Percentiles rank a stretch among this genome's conserved stretches.
These are phyloP conservation scores for Bovichtus diacanthus DNA, from an alignment of 2,797 vertebrate species.

Conservation along the genomic window DNA sequence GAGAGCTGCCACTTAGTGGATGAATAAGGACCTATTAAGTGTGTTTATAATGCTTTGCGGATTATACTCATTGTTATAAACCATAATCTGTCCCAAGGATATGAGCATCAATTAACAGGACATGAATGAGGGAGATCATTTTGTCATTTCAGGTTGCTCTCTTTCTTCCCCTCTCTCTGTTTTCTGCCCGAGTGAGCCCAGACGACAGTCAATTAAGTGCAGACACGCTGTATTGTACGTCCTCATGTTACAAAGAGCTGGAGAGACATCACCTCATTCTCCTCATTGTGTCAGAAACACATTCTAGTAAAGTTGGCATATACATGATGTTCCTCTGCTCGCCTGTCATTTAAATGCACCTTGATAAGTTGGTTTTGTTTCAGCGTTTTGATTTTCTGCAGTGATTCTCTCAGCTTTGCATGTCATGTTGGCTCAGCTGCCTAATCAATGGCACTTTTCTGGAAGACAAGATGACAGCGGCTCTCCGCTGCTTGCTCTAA, in stretches of 20 bases:
- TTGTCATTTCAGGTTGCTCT: conserved; percentile 36
- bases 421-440: conserved; percentile 28
- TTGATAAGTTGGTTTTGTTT: conserved; percentile 10
- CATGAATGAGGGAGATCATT: conserved; percentile 51
- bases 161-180: conserved; percentile 1
- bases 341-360: conserved; percentile 51
- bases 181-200: conserved; percentile 46
- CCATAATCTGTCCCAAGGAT: conserved; percentile 55
- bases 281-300: conserved; percentile 44
- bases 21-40: conserved; percentile 60
- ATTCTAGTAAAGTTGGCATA: conserved; percentile 40
- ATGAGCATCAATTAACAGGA: conserved; percentile 57
- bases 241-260: conserved; percentile 32
- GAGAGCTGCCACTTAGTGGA: conserved; percentile 54
- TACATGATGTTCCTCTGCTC: conserved; percentile 34
- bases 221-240: conserved; percentile 25
- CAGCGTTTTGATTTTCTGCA: conserved; percentile 13
- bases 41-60: conserved; percentile 63
- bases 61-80: conserved; percentile 58
- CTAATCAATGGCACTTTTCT: conserved; percentile 21
- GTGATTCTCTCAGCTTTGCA: neutral
- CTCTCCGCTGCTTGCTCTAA: conserved; percentile 7
- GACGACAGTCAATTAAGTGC: conserved; percentile 44
- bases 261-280: conserved; percentile 30
- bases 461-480: conserved; percentile 30